phyloP scores from a whole-genome alignment of 2,888 invertebrate genomes.

The Heliconius cydno region DNA sequence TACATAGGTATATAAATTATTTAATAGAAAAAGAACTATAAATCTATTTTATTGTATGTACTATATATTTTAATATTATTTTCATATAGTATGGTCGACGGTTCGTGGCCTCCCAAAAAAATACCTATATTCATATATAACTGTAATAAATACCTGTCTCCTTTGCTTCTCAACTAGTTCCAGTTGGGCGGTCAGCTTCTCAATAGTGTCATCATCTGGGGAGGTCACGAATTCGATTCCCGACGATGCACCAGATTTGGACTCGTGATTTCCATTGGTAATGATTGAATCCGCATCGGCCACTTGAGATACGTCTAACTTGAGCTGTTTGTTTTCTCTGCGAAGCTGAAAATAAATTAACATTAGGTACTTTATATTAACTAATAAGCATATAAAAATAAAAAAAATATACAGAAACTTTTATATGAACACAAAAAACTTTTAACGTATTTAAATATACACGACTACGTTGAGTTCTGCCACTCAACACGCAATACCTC shows the following conservation, averaged over 20 bases:
- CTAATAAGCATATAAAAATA: no score
- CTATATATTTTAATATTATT: background rate
- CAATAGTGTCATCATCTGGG: slow-evolving; percentile 75
- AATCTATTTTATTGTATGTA: background rate
- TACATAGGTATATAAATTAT: background rate
- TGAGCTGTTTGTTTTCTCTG: slow-evolving; percentile 71
- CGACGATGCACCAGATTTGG: slow-evolving; percentile 64
- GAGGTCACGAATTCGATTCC: slow-evolving; percentile 77
- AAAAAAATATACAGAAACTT: no score
- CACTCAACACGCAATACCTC: no score
- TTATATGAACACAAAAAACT: no score
- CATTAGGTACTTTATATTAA: background rate
- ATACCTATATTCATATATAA: background rate
- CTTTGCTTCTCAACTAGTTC: slow-evolving; percentile 76
- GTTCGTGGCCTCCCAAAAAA: no score
- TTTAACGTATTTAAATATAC: no score
- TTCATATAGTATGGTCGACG: background rate
- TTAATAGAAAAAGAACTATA: background rate
- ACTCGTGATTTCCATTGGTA: slow-evolving; percentile 56
- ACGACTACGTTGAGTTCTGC: no score
- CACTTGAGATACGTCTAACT: slow-evolving; percentile 60
- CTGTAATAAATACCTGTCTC: slow-evolving; percentile 48
- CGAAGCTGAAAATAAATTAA: slow-evolving; percentile 60
- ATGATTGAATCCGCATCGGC: slow-evolving; percentile 52
- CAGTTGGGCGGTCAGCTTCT: slow-evolving; percentile 74